Conservation (phyloP, 1,140 invertebrate genomes). For the Bicyclus anynana region DNA sequence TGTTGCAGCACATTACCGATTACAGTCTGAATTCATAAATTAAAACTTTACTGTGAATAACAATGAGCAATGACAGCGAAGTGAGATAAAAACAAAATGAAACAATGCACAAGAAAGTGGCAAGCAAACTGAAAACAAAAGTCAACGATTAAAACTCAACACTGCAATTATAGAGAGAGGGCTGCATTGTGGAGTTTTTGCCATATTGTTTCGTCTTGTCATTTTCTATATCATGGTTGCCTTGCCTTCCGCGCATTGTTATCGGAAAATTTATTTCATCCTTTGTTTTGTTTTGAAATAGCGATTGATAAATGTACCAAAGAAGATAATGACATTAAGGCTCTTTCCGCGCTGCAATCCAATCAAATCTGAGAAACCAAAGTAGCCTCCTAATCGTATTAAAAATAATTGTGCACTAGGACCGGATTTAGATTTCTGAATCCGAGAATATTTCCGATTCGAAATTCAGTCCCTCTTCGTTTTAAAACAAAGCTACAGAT, state of each 20-base stretch:
- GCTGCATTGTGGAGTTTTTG: slow-evolving; percentile 40
- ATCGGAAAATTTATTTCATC: neutral
- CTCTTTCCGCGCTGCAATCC: too few species aligned
- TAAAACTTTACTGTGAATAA: too few species aligned
- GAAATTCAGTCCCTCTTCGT: too few species aligned
- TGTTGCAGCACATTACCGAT: too few species aligned
- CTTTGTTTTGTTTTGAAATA: neutral
- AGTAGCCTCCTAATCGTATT: too few species aligned
- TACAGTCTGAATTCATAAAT: too few species aligned
- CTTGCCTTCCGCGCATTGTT: slow-evolving; percentile 40
- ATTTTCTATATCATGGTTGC: slow-evolving; percentile 12
- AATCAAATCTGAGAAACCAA: too few species aligned
- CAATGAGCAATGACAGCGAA: too few species aligned
- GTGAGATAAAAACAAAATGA: slow-evolving; percentile 14
- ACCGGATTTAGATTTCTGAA: too few species aligned
- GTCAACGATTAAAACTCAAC: slow-evolving; percentile 26
- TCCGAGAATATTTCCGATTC: too few species aligned
- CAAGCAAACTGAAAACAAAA: slow-evolving; percentile 41
- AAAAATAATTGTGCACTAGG: too few species aligned
- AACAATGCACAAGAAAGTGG: slow-evolving; percentile 37
- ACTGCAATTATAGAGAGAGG: slow-evolving; percentile 41
- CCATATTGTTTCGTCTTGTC: slow-evolving; percentile 24
- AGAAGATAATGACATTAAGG: neutral
- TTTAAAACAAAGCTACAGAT: too few species aligned
- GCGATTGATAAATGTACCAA: neutral